A percentile compares a stretch with the other conserved stretches of the same genome.
Evolutionary conservation across 2,113 vertebrate genomes (phyloP).

Genomic region (Coptodon rendalli): DNA sequence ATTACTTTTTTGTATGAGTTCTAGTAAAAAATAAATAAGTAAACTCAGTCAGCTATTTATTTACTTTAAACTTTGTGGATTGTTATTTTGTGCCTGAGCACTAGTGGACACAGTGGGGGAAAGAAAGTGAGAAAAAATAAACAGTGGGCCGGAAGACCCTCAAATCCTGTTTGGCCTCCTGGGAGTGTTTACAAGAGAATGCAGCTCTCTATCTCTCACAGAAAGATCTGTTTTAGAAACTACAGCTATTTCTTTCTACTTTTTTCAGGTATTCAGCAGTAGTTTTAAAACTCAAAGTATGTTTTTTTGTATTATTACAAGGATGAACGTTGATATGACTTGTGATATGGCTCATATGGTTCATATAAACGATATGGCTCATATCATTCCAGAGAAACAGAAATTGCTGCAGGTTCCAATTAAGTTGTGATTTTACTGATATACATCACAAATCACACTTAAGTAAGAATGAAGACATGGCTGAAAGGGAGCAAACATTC

Average conservation of each 20-base stretch:
- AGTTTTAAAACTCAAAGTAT: neutral
- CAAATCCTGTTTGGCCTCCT: slow-evolving; percentile 44
- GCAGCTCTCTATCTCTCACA: neutral
- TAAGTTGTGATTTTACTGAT: neutral
- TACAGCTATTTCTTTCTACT: neutral
- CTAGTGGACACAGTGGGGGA: neutral
- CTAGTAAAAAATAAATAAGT: neutral
- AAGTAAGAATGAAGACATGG: neutral
- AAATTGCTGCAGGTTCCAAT: neutral
- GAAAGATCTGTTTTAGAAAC: neutral
- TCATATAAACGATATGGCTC: neutral
- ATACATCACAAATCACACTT: neutral
- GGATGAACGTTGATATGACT: neutral
- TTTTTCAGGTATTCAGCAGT: neutral
- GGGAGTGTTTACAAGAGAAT: slow-evolving; percentile 18
- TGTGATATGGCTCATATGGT: neutral
- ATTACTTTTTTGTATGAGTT: neutral
- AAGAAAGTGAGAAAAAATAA: slow-evolving; percentile 36
- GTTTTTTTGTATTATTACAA: neutral
- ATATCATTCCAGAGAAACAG: neutral
- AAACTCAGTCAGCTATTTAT: neutral
- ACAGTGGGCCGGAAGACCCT: slow-evolving; percentile 11
- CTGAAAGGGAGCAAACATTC: neutral
- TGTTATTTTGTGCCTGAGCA: neutral
- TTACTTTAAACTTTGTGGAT: neutral